Evolutionary conservation across 2,888 invertebrate genomes (phyloP), one percentile per base, ranked within the genome.

Genomic region (Trisateles emortualis): DNA sequence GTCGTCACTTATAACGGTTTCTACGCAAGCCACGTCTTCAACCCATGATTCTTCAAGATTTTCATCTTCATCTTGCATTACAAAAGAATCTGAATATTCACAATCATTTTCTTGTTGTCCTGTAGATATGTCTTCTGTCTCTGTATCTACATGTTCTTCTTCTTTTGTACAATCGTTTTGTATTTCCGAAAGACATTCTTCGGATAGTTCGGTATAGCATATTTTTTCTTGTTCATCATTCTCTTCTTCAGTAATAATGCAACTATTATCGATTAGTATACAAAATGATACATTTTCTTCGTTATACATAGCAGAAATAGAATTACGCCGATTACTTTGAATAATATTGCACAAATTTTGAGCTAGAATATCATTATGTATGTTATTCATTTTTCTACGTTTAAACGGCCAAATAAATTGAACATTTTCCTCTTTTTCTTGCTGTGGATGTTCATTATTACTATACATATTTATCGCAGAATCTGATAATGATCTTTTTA

Each of bases 1-100:
- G 49, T 93, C 88, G 39, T 93, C 93, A 61, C 85, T 89, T 19
- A 89, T 84, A 52, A 93, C 87, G 17, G 92, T 92, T 77, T 93
- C 93, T 33, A 90, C 81, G 70, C 90, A 92, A 30, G 83, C 92
- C 11, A 93, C 83, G 63, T 92, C 88, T 48, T 91, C 89, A 29
- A 92, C 84, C 93, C 93, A 93, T 24, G 87, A 68, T 49, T 84
- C 84, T 60, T 80, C 83, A 30, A 76, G 53, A 2, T 82, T 83
- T 55, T 81, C 81, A 53, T 80, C 76, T 19, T 74, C 58, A 59
- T 64, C 67, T 49, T 80, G 73, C 22, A 78, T 49, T 30, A 70
- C 40, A 26, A 75, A 68, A 5, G 78, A 58, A 50, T 78, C 74
- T 22, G 73, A 63, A 69, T 73, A 72, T 49, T 79, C 74, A 61